Evolutionary conservation across 2,113 vertebrate species (phyloP).

Genomic region (Bujurquina vittata): DNA sequence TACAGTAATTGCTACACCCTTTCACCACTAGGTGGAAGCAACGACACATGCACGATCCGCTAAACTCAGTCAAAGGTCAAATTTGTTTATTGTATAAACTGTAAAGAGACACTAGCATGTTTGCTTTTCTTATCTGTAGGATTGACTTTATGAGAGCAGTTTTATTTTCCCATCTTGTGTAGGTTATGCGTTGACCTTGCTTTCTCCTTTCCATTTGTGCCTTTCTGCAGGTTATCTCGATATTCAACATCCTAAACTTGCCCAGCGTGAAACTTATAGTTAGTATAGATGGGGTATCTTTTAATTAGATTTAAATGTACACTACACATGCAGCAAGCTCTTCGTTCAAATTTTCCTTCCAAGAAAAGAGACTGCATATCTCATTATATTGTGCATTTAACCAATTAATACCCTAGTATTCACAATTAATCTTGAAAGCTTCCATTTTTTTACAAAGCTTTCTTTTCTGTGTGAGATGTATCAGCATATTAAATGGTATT

Average conservation of each 20-base stretch:
- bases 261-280: not conserved
- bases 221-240: not conserved
- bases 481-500: not conserved
- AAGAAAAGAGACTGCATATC: not conserved
- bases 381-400: not conserved
- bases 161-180: constrained; percentile 3
- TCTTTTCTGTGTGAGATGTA: no score
- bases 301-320: not conserved
- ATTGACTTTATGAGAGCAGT: not conserved
- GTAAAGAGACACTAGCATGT: not conserved
- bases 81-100: not conserved
- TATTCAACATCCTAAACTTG: constrained; percentile 1
- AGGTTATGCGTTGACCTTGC: not conserved
- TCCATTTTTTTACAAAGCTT: not conserved
- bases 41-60: not conserved
- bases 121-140: not conserved
- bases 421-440: not conserved
- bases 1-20: not conserved
- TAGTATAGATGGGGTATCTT: not conserved
- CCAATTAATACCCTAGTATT: not conserved
- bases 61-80: constrained; percentile 32
- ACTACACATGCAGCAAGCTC: not conserved
- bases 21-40: constrained; percentile 47
- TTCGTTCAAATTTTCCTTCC: not conserved
- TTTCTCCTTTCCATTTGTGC: not conserved